Percentiles rank a stretch among this genome's conserved stretches.
These are phyloP conservation scores for Olivierus martensii DNA, from an alignment of 1,140 invertebrate species.

Conservation along the genomic window DNA sequence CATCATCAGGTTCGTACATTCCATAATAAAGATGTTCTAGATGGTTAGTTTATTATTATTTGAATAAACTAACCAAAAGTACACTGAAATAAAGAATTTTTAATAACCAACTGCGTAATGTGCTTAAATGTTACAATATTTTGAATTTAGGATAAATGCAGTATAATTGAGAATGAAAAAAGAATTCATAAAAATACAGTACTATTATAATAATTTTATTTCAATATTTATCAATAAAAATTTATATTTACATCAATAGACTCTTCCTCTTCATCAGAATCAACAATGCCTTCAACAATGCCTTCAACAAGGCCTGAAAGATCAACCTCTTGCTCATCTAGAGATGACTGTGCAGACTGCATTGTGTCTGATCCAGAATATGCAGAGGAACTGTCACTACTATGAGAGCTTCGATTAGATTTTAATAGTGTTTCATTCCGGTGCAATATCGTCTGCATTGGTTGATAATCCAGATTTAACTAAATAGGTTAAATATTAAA, in stretches of 20 bases:
- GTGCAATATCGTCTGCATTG: conserved; percentile 18
- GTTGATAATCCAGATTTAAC: conserved; percentile 19
- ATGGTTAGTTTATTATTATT: too few species aligned
- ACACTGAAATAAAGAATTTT: too few species aligned
- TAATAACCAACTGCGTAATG: too few species aligned
- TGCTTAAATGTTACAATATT: too few species aligned
- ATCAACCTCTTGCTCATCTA: conserved; percentile 65
- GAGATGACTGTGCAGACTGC: conserved; percentile 61
- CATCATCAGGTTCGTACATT: too few species aligned
- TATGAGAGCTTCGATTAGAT: conserved; percentile 69
- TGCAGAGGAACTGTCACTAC: conserved; percentile 85
- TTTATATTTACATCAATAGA: conserved; percentile 53
- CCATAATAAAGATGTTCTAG: too few species aligned
- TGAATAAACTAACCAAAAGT: too few species aligned
- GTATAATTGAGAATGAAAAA: too few species aligned
- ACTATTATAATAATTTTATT: too few species aligned
- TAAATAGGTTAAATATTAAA: neutral
- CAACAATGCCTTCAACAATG: conserved; percentile 83
- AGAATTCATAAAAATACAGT: too few species aligned
- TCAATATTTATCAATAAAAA: too few species aligned
- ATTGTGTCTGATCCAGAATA: conserved; percentile 93
- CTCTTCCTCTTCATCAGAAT: conserved; percentile 78
- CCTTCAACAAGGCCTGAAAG: conserved; percentile 84
- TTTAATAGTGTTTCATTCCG: conserved; percentile 49
- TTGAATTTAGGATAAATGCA: too few species aligned